A percentile compares a stretch with the other conserved stretches of the same genome.
Evolutionary conservation across 2,113 vertebrate genomes (phyloP).

Genomic region (Equus quagga): DNA sequence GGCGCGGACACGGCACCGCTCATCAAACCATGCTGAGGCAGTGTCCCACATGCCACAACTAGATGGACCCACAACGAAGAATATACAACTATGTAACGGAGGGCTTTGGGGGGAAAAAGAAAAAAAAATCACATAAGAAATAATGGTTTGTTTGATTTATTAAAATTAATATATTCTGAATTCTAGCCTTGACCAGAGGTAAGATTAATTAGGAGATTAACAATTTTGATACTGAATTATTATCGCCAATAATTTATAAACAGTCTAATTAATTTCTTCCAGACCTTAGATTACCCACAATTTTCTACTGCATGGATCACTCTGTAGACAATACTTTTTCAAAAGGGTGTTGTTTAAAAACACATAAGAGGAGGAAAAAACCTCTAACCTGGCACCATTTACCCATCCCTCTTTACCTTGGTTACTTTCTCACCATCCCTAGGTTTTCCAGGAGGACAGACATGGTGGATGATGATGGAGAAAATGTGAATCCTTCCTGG

Average conservation of each 20-base stretch:
- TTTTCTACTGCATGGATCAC: background rate
- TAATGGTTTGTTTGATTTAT: background rate
- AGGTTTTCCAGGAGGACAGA: background rate
- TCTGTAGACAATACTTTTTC: background rate
- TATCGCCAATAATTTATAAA: constrained; percentile 7
- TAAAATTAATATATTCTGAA: background rate
- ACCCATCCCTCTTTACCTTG: background rate
- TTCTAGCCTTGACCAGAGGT: background rate
- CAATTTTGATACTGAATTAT: background rate
- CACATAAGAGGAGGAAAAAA: background rate
- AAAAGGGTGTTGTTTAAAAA: background rate
- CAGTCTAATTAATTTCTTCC: background rate
- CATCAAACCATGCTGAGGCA: no score
- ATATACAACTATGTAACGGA: no score
- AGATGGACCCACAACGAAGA: no score
- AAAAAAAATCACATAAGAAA: background rate
- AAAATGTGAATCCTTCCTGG: background rate
- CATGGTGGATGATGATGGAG: background rate
- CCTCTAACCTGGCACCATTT: background rate
- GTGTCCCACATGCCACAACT: no score
- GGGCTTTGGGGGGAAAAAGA: no score
- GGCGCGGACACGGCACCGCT: no score
- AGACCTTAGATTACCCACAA: background rate
- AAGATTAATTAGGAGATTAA: background rate
- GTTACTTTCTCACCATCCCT: background rate